Percentiles rank a stretch among this genome's conserved stretches.
Conservation (phyloP, 1,140 invertebrate species). For the Anastrepha obliqua region DNA sequence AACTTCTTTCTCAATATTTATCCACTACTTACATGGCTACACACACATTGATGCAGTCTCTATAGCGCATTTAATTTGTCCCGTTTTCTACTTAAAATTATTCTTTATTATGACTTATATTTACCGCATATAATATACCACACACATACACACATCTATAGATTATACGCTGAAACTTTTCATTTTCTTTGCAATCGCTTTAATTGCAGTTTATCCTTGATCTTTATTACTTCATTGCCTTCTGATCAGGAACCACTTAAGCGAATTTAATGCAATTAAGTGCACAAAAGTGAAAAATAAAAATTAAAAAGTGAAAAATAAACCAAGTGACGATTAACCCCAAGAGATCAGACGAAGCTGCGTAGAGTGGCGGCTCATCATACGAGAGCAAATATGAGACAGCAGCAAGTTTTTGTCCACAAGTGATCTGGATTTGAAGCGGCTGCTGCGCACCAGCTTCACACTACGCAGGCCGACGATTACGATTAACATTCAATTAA, state of each 20-base stretch:
- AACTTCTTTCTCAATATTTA: too few relatives aligned
- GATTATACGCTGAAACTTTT: background rate
- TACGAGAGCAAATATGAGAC: background rate
- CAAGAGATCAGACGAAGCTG: background rate
- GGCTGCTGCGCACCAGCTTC: background rate
- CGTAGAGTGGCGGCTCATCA: background rate
- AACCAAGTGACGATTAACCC: background rate
- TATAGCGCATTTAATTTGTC: too few relatives aligned
- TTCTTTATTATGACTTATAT: background rate
- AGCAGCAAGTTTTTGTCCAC: background rate
- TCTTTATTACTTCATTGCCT: slow-evolving; percentile 73
- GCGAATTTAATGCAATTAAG: slow-evolving; percentile 73
- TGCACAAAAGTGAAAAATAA: background rate
- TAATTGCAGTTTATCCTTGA: slow-evolving; percentile 72
- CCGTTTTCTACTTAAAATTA: background rate
- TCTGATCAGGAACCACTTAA: slow-evolving; percentile 62
- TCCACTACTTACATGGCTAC: too few relatives aligned
- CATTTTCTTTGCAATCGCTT: slow-evolving; percentile 17
- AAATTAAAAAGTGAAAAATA: background rate
- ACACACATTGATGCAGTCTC: too few relatives aligned
- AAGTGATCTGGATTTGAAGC: slow-evolving; percentile 28
- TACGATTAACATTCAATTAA: slow-evolving; percentile 71
- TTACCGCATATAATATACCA: background rate
- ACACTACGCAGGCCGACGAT: background rate
- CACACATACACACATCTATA: background rate